phyloP scores from a whole-genome alignment of 2,888 invertebrate genomes.

The Heliconius cydno region DNA sequence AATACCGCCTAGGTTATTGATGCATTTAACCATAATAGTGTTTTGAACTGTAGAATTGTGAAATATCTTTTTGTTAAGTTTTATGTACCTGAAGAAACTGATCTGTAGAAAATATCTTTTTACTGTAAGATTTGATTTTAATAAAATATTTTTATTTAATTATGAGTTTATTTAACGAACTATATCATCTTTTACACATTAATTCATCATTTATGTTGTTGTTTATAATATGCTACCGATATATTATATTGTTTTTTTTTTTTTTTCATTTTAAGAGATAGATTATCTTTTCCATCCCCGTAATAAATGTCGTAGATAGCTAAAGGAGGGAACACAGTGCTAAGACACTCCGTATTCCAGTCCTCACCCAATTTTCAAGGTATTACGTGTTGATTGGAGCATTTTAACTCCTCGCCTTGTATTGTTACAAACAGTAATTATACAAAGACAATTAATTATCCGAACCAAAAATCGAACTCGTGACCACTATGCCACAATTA shows the following conservation, averaged over 20 bases:
- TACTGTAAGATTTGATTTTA: neutral
- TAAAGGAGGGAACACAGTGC: neutral
- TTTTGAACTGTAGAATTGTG: neutral
- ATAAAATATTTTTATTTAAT: conserved; percentile 4
- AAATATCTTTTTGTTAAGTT: neutral
- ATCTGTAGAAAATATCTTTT: neutral
- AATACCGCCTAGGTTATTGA: neutral
- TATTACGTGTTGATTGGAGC: neutral
- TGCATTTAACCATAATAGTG: neutral
- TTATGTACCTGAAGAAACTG: neutral
- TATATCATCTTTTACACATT: neutral
- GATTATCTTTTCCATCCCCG: too few relatives aligned
- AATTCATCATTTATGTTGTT: neutral
- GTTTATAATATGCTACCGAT: neutral
- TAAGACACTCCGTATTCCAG: neutral
- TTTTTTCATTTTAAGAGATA: too few relatives aligned
- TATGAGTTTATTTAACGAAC: neutral
- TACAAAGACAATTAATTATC: too few relatives aligned
- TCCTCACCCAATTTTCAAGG: neutral
- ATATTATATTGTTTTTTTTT: too few relatives aligned
- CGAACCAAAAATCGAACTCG: neutral
- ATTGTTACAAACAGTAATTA: neutral
- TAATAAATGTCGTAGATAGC: neutral
- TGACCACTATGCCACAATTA: neutral
- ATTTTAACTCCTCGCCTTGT: neutral